phyloP scores from a whole-genome alignment of 2,888 invertebrate species.

The Tenthredo distinguenda region DNA sequence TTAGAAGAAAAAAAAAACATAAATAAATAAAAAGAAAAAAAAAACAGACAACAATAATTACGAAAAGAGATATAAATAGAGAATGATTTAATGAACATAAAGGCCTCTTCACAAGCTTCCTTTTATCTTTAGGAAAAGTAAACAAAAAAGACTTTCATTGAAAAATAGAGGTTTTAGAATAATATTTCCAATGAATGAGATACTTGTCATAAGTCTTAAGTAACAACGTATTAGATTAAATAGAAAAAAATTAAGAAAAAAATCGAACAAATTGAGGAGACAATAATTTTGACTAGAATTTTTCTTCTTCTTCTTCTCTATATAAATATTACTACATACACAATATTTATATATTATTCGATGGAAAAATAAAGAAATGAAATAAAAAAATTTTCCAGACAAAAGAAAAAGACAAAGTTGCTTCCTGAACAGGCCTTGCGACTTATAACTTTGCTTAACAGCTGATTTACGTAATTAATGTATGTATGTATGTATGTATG shows the following conservation, averaged over 20 bases:
- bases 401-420: slow-evolving; percentile 58
- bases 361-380: slow-evolving; percentile 43
- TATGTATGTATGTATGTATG: not conserved
- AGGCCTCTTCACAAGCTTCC: slow-evolving; percentile 68
- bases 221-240: not conserved
- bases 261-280: slow-evolving; percentile 34
- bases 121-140: not conserved
- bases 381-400: slow-evolving; percentile 40
- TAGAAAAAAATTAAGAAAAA: not conserved
- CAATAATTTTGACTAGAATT: slow-evolving; percentile 70
- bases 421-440: slow-evolving; percentile 63
- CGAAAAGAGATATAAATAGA: not conserved
- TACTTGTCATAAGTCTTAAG: not conserved
- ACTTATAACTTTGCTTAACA: slow-evolving; percentile 47
- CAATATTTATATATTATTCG: slow-evolving; percentile 20
- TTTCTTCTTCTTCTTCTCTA: slow-evolving; percentile 19
- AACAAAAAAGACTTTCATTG: not conserved
- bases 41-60: not conserved
- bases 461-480: slow-evolving; percentile 33
- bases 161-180: slow-evolving; percentile 6
- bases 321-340: slow-evolving; percentile 28
- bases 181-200: not conserved
- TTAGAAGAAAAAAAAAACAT: not conserved
- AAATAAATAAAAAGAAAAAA: not conserved
- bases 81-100: slow-evolving; percentile 60